Conservation (phyloP, 2,888 invertebrate genomes). For the Heliconius aoede region DNA sequence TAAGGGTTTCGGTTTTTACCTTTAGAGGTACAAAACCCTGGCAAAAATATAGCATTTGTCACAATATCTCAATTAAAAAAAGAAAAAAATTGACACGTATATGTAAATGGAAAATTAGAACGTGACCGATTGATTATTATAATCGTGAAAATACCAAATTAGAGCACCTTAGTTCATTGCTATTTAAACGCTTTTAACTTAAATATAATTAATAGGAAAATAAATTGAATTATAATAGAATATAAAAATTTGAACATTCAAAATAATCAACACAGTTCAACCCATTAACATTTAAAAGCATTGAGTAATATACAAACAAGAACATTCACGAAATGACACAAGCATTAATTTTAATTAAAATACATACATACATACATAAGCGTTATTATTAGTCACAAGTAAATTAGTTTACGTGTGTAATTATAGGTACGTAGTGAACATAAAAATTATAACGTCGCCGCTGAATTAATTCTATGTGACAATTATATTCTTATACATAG, state of each 20-base stretch:
- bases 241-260: background rate
- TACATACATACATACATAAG: slow-evolving; percentile 37
- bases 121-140: no score
- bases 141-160: no score
- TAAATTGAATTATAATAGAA: no score
- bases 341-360: slow-evolving; percentile 44
- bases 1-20: no score
- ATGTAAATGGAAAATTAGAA: no score
- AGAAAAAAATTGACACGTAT: no score
- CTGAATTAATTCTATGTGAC: slow-evolving; percentile 31
- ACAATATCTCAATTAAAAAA: no score
- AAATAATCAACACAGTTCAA: background rate
- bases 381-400: slow-evolving; percentile 34
- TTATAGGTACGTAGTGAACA: background rate
- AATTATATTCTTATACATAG: background rate
- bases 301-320: background rate
- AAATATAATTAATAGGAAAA: no score
- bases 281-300: background rate
- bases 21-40: no score
- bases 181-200: no score
- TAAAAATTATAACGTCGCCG: slow-evolving; percentile 21
- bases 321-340: slow-evolving; percentile 23
- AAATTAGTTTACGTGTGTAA: slow-evolving; percentile 36
- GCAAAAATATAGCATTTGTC: no score
- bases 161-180: no score